phyloP scores from a whole-genome alignment of 2,113 vertebrate genomes.

The Seriola rivoliana region DNA sequence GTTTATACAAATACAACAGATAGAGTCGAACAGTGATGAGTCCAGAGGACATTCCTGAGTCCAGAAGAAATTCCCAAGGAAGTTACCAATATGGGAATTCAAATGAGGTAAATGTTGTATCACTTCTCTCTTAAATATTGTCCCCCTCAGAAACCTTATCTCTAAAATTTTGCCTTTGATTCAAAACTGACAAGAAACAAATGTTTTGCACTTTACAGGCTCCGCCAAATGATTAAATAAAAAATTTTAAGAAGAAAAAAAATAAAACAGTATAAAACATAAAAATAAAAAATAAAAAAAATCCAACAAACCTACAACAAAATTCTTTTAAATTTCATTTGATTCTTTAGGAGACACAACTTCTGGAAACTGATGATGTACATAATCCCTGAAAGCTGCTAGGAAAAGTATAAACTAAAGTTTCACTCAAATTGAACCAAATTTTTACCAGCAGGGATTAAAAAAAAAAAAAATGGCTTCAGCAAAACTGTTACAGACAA shows the following conservation, averaged over 20 bases:
- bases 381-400: conserved; percentile 45
- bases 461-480: conserved; percentile 21
- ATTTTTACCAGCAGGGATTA: conserved; percentile 4
- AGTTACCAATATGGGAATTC: conserved; percentile 76
- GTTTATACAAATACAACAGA: conserved; percentile 68
- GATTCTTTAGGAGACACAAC: conserved; percentile 15
- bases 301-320: conserved; percentile 8
- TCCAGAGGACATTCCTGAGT: conserved; percentile 62
- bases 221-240: conserved; percentile 65
- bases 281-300: conserved; percentile 3
- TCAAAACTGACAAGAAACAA: conserved; percentile 48
- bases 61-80: conserved; percentile 72
- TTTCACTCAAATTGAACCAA: conserved; percentile 37
- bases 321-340: background rate
- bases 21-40: conserved; percentile 50
- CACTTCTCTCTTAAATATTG: conserved; percentile 40
- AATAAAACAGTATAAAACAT: conserved; percentile 36
- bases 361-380: conserved; percentile 32
- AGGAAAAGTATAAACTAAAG: conserved; percentile 20
- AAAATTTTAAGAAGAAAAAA: conserved; percentile 16
- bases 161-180: conserved; percentile 25
- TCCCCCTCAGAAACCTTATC: conserved; percentile 22
- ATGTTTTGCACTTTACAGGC: conserved; percentile 28
- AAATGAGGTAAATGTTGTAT: conserved; percentile 77
- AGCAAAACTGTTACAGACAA: conserved; percentile 21